Evolutionary conservation across 2,797 vertebrate species (phyloP), one percentile per base, ranked within the genome.

Genomic region (Avahi laniger): DNA sequence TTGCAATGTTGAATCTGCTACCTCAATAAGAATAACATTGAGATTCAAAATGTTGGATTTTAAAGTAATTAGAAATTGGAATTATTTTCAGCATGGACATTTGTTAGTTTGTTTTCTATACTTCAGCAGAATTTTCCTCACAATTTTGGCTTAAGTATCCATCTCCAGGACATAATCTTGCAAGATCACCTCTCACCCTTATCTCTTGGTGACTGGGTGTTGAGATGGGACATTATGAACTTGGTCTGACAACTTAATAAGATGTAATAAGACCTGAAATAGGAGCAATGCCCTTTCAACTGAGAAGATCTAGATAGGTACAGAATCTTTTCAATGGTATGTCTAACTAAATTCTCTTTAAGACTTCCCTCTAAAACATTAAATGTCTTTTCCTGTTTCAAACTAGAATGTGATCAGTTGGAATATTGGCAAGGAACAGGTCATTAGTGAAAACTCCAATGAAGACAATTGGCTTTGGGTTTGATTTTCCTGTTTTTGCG

Each of bases 161-260:
- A 94, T 97, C 86, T 92, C 26, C 24, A 87, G 70, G n/a, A 93
- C 43, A 63, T 84, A 93, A 84, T 95, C 85, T 95, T 97, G 75
- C 54, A 96, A 88, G 46, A 94, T 97, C 91, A 96, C 91, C 93
- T 94, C 57, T 97, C 20, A 95, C 70, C 75, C 89, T 97, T 96
- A 82, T 94, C 61, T 97, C 65, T 94, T 96, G 79, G 91, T 89
- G 91, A 97, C 89, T 96, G 83, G 84, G n/a, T 84, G 88, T 35
- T 70, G 93, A 97, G 72, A 96, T 95, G 73, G 89, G 83, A 93
- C 94, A 87, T 93, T 97, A 97, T 93, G 94, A 97, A 97, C 96
- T 97, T 97, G 86, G 92, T 97, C 87, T 95, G 96, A 96, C 94
- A 97, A 97, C 72, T 97, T 97, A 98, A 97, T 97, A 97, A 97